Base-by-base conservation (phyloP, 2,113 vertebrate species). In the Myocastor coypus region DNA sequence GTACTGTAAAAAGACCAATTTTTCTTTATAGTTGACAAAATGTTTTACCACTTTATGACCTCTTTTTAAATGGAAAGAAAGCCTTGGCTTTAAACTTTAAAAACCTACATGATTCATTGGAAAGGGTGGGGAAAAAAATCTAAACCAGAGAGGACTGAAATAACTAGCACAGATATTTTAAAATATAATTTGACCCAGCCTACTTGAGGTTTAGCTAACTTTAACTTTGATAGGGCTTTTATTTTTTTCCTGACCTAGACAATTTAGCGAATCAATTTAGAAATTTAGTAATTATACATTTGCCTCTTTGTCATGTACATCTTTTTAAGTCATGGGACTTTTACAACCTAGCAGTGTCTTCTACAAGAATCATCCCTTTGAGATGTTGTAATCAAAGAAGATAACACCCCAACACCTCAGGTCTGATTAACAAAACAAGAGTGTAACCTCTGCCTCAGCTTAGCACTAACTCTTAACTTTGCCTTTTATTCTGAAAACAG, bases 11-110 rank as follows among this genome's bases (percentile, higher is more conserved):
- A 83, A 57, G 1, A 61, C 57, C n/a, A 26, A 61, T 40, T 66
- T 91, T 69, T n/a, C 26, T 71, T 89, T 26, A 28, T 34, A 3
- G 37, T 94, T 92, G n/a, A 83, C 46, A 59, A 87, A 92, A 80
- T 59, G 6, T 77, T 89, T 94, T 87, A 66, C 73, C 94, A 86
- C 26, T 63, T 75, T 83, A 37, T 46, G 82, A 55, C 5, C 5
- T 89, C 50, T 82, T 81, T 85, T 82, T 59, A 61, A 85, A 34
- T 42, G 34, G 32, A 86, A 5, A 22, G 46, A 82, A 94, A 82
- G 3, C 37, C 66, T 73, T 63, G 81, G 28, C 32, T 89, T 94
- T 68, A 42, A 86, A 63, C 13, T 17, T 20, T 40, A 30, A 81
- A 3, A n/a, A 5, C 16, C 16, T 73, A 40, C 30, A 19, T 78